These are phyloP conservation scores for Andrena bucephala DNA, from an alignment of 2,888 invertebrate genomes.

Conservation along the genomic window DNA sequence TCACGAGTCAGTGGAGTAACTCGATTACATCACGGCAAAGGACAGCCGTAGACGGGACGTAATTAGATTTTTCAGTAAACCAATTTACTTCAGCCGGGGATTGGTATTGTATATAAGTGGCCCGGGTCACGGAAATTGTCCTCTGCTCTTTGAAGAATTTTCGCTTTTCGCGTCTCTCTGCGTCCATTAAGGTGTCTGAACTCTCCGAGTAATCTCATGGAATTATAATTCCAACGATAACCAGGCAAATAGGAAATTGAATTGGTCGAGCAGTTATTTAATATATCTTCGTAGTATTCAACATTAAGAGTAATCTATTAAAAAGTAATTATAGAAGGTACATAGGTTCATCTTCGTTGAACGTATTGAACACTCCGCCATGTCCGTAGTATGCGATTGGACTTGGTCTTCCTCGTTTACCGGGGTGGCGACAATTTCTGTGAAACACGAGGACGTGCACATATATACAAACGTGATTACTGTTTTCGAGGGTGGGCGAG, in stretches of 20 bases:
- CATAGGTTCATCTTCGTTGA: too few relatives aligned
- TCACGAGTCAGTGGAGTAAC: conserved; percentile 41
- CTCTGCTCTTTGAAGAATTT: conserved; percentile 13
- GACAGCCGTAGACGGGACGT: conserved; percentile 45
- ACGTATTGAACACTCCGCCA: not conserved
- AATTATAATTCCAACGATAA: not conserved
- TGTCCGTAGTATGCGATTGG: too few relatives aligned
- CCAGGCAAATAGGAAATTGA: not conserved
- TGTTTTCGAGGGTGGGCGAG: not conserved
- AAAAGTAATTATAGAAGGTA: not conserved
- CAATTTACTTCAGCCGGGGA: conserved; percentile 48
- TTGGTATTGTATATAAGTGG: conserved; percentile 41
- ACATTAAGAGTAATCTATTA: not conserved
- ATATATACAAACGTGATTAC: conserved; percentile 19
- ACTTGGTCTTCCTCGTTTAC: not conserved
- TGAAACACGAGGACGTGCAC: not conserved
- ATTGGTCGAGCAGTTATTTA: too few relatives aligned
- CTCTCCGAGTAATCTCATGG: not conserved
- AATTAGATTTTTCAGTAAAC: conserved; percentile 59
- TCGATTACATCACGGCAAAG: conserved; percentile 48
- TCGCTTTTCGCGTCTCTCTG: not conserved
- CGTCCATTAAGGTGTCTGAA: not conserved
- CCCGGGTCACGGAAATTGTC: conserved; percentile 26
- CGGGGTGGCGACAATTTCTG: not conserved
- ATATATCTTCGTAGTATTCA: too few relatives aligned